Evolutionary conservation across 2,888 invertebrate species (phyloP).

Genomic region (Belgica antarctica): DNA sequence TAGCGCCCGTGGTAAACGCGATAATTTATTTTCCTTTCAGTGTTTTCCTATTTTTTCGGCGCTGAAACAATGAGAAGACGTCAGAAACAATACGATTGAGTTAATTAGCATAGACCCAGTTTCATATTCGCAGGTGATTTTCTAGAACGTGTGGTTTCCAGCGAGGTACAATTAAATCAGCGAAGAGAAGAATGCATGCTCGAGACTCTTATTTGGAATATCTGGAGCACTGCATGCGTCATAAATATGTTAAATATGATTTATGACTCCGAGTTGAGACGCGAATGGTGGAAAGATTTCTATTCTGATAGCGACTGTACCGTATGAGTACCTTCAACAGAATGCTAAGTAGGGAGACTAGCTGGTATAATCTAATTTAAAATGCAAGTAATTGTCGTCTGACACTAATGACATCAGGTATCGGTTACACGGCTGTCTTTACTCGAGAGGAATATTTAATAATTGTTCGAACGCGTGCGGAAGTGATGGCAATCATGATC

Average conservation of each 20-base stretch:
- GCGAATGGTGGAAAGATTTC: no score
- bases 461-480: no score
- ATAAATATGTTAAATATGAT: conserved; percentile 3
- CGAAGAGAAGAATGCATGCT: conserved; percentile 12
- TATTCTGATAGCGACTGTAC: not conserved
- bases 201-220: conserved; percentile 12
- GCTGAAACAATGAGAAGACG: conserved; percentile 3
- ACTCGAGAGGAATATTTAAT: conserved; percentile 1
- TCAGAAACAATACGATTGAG: conserved; percentile 13
- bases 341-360: not conserved
- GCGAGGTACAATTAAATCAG: not conserved
- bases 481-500: no score
- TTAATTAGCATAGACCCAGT: conserved; percentile 26
- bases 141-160: conserved; percentile 5
- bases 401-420: conserved; percentile 13
- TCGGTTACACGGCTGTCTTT: not conserved
- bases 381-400: conserved; percentile 7
- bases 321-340: not conserved
- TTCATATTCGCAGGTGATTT: conserved; percentile 8
- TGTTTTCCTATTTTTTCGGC: conserved; percentile 6
- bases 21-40: not conserved
- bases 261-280: not conserved
- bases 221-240: conserved; percentile 20
- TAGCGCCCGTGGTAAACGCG: conserved; percentile 26
- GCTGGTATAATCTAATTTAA: not conserved